Conservation (phyloP, 2,113 vertebrate species). For the Rutilus rutilus region DNA sequence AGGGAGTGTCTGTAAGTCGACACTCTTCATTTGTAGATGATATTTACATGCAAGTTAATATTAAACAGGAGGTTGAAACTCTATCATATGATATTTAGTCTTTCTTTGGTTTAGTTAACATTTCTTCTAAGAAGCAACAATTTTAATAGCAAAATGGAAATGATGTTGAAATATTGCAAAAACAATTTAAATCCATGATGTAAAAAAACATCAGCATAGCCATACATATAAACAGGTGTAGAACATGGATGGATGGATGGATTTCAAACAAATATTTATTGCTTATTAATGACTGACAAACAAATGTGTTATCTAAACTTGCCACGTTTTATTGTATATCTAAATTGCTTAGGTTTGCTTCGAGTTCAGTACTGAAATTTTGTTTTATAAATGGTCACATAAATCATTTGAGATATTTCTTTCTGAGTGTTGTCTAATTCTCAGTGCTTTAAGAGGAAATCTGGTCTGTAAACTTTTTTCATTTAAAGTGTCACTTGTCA, state of each 20-base stretch:
- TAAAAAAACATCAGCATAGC: too few species aligned
- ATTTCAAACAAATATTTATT: too few species aligned
- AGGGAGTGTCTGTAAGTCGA: constrained; percentile 10
- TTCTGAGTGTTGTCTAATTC: background rate
- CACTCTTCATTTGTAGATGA: background rate
- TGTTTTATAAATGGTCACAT: background rate
- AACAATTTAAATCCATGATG: background rate
- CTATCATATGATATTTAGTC: background rate
- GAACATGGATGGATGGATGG: too few species aligned
- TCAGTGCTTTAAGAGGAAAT: background rate
- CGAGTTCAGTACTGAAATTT: background rate
- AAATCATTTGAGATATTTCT: background rate
- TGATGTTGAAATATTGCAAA: background rate
- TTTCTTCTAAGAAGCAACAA: background rate
- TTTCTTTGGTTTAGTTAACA: background rate
- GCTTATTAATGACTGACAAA: background rate
- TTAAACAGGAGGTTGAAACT: background rate
- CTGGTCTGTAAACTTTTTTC: constrained; percentile 50
- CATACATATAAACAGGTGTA: too few species aligned
- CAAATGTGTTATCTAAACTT: background rate
- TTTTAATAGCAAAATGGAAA: background rate
- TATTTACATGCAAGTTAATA: background rate
- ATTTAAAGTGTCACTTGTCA: constrained; percentile 23
- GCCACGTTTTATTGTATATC: background rate
- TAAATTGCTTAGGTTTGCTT: background rate